Base-by-base conservation (phyloP, 2,888 invertebrate species). In the Synanthedon tipuliformis region DNA sequence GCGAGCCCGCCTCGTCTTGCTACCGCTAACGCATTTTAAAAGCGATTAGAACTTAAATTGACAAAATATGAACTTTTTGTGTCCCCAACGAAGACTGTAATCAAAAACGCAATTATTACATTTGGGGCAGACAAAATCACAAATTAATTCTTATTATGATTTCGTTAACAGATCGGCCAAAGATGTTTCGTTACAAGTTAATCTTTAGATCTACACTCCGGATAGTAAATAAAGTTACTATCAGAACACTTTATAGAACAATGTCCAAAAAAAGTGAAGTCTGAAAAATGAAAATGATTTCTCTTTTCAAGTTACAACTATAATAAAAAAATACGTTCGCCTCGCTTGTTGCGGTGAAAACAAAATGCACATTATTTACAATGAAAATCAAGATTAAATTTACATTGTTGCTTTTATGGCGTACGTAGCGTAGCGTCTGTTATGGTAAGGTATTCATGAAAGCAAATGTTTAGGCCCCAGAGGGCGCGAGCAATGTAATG, bases 1-100 rank as follows among this genome's bases (percentile, higher is more conserved):
- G 68, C 73, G 72, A 53, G 34, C 53, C 34, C 72, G 72, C 76
- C 76, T 77, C 74, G 67, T 34, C 34, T 34, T 34, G 34, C 34
- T 34, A 34, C 66, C 71, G 66, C 81, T 86, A 87, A 87, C 82
- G 82, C 70, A 78, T 85, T 87, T 86, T 85, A 85, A 87, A 87
- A 87, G 84, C 84, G 84, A 85, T 87, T 87, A 87, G 79, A 85
- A 84, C 76, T 86, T 80, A 80, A 81, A 87, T 86, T 87, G 87
- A 84, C 85, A 87, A 85, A 86, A 83, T 85, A 85, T 78, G 83
- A 84, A 85, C 78, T 87, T 86, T 86, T 85, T 86, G 81, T 83
- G 81, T 83, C 69, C 71, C 69, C 66, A 65, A 68, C 63, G 58
- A 67, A 66, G 58, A 60, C 63, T 67, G 73, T 82, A 81, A 83